A percentile compares a stretch with the other conserved stretches of the same genome.
These are phyloP conservation scores for Limanda limanda DNA, from an alignment of 2,113 vertebrate genomes.

Conservation along the genomic window DNA sequence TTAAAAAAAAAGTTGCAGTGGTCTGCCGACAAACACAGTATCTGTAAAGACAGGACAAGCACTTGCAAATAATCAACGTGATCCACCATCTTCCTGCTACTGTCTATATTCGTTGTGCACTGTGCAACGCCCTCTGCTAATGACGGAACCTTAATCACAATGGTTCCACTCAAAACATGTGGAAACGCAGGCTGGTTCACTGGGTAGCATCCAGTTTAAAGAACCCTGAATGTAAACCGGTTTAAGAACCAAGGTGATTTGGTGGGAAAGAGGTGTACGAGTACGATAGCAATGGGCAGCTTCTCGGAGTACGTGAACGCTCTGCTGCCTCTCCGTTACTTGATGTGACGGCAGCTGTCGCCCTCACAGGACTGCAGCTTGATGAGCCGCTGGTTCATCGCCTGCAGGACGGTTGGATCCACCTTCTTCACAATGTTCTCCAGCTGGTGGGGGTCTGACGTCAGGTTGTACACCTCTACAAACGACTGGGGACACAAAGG, in stretches of 20 bases:
- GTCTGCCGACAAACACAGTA: no score
- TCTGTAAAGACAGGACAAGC: no score
- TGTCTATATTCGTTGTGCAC: no score
- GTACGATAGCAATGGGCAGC: background rate
- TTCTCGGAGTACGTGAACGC: background rate
- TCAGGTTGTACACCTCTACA: constrained; percentile 85
- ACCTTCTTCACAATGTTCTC: constrained; percentile 85
- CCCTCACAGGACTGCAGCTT: constrained; percentile 83
- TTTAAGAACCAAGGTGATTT: background rate
- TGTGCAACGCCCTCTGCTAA: no score
- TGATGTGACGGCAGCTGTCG: constrained; percentile 68
- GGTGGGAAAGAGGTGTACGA: background rate
- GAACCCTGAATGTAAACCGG: background rate
- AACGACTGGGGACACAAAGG: constrained; percentile 69
- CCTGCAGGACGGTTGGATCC: constrained; percentile 79
- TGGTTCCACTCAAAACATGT: no score
- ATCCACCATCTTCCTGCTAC: no score
- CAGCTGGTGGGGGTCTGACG: constrained; percentile 81
- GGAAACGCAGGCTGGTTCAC: no score
- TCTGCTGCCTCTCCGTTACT: background rate
- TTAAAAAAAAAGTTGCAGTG: no score
- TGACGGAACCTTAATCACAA: no score
- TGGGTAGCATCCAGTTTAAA: no score
- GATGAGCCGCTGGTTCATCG: constrained; percentile 86
- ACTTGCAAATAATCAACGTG: no score